phyloP scores from a whole-genome alignment of 2,888 invertebrate species.

The Nemotelus pantherinus region DNA sequence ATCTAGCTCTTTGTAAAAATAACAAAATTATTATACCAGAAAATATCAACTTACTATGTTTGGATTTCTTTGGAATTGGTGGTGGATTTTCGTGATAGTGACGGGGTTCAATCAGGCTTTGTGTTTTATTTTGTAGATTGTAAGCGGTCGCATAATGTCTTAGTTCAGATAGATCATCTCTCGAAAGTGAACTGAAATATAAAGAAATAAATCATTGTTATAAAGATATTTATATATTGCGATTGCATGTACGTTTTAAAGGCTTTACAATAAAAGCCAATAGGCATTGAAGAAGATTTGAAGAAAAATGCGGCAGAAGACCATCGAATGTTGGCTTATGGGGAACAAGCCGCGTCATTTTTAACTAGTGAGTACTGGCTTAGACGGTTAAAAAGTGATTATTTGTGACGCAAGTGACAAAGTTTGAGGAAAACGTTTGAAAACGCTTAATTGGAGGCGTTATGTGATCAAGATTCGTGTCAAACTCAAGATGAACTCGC shows the following conservation, averaged over 20 bases:
- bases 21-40: too few species aligned
- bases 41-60: conserved; percentile 84
- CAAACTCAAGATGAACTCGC: too few species aligned
- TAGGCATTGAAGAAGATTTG: too few species aligned
- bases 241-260: not conserved
- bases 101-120: conserved; percentile 60
- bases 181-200: conserved; percentile 37
- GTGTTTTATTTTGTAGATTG: conserved; percentile 64
- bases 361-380: too few species aligned
- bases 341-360: too few species aligned
- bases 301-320: too few species aligned
- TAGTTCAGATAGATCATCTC: conserved; percentile 46
- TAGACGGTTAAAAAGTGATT: too few species aligned
- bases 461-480: too few species aligned
- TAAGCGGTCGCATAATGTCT: conserved; percentile 49
- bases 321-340: too few species aligned
- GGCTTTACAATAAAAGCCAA: not conserved
- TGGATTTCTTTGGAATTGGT: conserved; percentile 91
- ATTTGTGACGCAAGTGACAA: too few species aligned
- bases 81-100: conserved; percentile 76
- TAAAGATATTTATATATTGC: not conserved
- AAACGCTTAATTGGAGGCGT: too few species aligned
- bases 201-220: not conserved
- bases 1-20: conserved; percentile 46
- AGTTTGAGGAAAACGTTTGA: too few species aligned